Base-by-base conservation (phyloP, 2,797 vertebrate genomes). In the Sebastes cheni region DNA sequence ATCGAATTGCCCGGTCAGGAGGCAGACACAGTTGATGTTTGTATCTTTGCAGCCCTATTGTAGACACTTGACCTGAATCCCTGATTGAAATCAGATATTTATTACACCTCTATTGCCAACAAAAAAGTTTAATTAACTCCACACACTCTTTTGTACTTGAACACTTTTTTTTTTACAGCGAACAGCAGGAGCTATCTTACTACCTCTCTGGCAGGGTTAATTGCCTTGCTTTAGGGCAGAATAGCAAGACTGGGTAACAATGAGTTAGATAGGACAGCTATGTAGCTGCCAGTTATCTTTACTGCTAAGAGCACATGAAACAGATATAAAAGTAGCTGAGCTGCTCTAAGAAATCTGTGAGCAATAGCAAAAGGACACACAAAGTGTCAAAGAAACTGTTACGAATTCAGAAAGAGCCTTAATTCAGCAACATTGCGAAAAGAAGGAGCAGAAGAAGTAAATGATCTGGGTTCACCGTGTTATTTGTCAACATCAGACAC, bases 51-150 rank as follows among this genome's bases (percentile, higher is more conserved):
- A 84, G 55, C 52, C 70, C 70, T 59, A 76, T 81, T 85, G 66
- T 70, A 83, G 67, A 88, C 74, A 87, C 83, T 91, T 91, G 83
- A 88, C 85, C 84, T 68, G 32, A 61, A 86, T 86, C 50, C 52
- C 50, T 84, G 79, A 89, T 86, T 84, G 75, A 87, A 90, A 92
- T 90, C 78, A 78, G 80, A 89, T 88, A 83, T 88, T 82, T 86
- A 80, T 87, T 87, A 83, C 77, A 88, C 70, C 67, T 85, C 66
- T 68, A 76, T 79, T 72, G 80, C 56, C 74, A 84, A 67, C 72
- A 80, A 77, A 79, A 86, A 85, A 67, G 61, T 87, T 88, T 91
- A 91, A 92, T 91, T 89, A 90, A 89, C 78, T 89, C 67, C 39
- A 50, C 18, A 64, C 29, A 72, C 52, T 86, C 65, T 72, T 86